Base-by-base conservation (phyloP, 2,797 vertebrate species). In the Podargus strigoides region DNA sequence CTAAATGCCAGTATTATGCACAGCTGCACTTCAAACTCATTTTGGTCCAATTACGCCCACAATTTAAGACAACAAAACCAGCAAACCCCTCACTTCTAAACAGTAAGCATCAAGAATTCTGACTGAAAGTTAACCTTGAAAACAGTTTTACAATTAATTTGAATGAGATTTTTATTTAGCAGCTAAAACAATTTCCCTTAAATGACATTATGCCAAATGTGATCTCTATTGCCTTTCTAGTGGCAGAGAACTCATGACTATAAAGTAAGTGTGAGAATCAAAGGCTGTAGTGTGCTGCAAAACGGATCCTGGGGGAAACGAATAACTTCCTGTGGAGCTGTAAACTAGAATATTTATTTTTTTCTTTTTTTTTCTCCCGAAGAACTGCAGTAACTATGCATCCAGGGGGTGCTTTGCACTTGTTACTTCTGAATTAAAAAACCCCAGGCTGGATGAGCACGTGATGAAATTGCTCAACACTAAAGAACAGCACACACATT, bases 401-500 rank as follows among this genome's bases (percentile, higher is more conserved):
- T 70, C 36, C 66, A 74, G 70, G 21, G 73, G 72, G 58, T 81
- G 66, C 62, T 89, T 36, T 66, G 55, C 82, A 63, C 63, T 87
- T 93, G 63, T 23, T 41, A 62, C 50, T 84, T 63, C 49, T 46
- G 52, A 83, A 83, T 91, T 85, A 8, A 70, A 82, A 39, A 53
- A 53, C 30, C 30, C 10, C 30, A 36, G 76, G n/a, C 79, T 91
- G 63, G 47, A 26, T 81, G 26, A 84, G 59, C 79, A 46, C 4
- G 2, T 14, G 67, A 44, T 41, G 52, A 53, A 88, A 82, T 49
- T 13, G 52, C 63, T 79, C 1, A 4, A 59, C n/a, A 56, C 68
- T 12, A 3, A 76, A 63, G 63, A 86, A 79, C n/a, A 24, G 74
- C 77, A 52, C 89, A 93, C 19, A 58, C 69, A 90, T 95, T 95